Percentiles rank a stretch among this genome's conserved stretches.
These are phyloP conservation scores for Dasypus novemcinctus DNA, from an alignment of 2,113 vertebrate species.

Conservation along the genomic window DNA sequence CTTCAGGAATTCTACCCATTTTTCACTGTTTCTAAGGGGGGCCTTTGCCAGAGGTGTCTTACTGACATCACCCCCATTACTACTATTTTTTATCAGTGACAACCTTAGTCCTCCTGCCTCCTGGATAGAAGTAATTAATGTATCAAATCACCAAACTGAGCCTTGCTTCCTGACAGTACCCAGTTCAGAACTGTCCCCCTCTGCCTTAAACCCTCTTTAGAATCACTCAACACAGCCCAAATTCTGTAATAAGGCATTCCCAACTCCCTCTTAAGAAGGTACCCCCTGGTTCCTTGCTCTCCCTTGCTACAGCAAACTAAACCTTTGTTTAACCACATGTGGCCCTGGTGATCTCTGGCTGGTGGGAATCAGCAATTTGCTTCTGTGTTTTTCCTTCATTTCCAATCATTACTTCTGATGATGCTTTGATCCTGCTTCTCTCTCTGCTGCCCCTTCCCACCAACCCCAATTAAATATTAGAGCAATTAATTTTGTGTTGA, in stretches of 20 bases:
- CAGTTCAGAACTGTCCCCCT: not conserved
- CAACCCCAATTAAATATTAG: not conserved
- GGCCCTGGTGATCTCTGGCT: accelerated
- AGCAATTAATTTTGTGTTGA: too few species aligned
- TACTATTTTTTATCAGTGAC: not conserved
- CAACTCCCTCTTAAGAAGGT: not conserved
- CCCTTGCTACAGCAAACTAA: not conserved
- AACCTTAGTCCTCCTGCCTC: not conserved
- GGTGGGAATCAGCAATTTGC: not conserved
- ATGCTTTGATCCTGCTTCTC: not conserved
- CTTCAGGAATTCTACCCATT: too few species aligned
- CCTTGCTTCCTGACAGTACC: not conserved
- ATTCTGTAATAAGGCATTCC: too few species aligned
- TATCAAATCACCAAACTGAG: not conserved
- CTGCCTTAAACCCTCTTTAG: not conserved
- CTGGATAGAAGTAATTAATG: not conserved
- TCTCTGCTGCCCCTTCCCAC: not conserved
- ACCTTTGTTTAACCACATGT: not conserved
- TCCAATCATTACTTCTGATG: not conserved
- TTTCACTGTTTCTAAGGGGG: too few species aligned
- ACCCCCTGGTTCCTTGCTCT: not conserved
- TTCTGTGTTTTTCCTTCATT: not conserved
- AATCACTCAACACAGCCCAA: not conserved
- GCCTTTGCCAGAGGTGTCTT: too few species aligned
- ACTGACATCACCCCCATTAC: not conserved